Evolutionary conservation across 2,113 vertebrate genomes (phyloP).

Genomic region (Lanius ludovicianus): DNA sequence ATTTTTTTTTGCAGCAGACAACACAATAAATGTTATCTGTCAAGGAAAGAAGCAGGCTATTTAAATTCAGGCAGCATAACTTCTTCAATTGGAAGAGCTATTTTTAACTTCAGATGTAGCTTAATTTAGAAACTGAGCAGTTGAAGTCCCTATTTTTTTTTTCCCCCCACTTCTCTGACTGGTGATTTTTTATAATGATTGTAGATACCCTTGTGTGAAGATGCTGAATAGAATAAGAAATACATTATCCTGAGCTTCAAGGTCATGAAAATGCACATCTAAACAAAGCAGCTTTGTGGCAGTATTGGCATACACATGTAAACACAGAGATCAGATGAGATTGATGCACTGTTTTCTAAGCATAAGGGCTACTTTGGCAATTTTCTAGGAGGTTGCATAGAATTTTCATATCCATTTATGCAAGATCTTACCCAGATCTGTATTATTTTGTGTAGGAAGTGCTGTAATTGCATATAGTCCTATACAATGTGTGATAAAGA

Average conservation of each 20-base stretch:
- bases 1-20: conserved; percentile 22
- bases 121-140: conserved; percentile 87
- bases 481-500: not conserved
- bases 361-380: not conserved
- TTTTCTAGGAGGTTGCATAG: not conserved
- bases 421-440: not conserved
- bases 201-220: conserved; percentile 41
- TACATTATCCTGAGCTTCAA: conserved; percentile 35
- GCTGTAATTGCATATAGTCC: not conserved
- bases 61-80: conserved; percentile 80
- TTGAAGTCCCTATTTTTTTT: conserved; percentile 81
- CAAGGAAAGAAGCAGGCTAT: conserved; percentile 69
- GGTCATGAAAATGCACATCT: conserved; percentile 23
- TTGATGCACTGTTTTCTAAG: not conserved
- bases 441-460: conserved; percentile 2
- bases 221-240: conserved; percentile 51
- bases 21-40: conserved; percentile 69
- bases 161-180: conserved; percentile 19
- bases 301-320: not conserved
- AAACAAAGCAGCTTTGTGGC: not conserved
- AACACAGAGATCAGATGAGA: not conserved
- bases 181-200: conserved; percentile 71
- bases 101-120: conserved; percentile 87
- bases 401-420: not conserved
- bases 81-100: conserved; percentile 78